Conservation (phyloP, 2,797 vertebrate genomes). For the Schizopygopsis malacanthus region DNA sequence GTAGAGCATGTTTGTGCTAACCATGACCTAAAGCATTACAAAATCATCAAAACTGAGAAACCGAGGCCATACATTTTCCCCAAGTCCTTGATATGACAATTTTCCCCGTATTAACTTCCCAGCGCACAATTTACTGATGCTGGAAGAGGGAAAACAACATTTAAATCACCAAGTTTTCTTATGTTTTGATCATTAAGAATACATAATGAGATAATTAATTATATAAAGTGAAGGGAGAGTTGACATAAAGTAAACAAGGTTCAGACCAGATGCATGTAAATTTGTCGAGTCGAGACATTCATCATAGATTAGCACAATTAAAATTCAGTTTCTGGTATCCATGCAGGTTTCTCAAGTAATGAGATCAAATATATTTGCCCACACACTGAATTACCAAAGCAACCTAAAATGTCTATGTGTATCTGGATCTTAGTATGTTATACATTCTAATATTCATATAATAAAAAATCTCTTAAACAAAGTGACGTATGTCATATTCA, state of each 20-base stretch:
- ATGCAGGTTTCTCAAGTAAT: conserved; percentile 15
- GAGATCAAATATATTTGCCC: not conserved
- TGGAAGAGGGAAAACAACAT: conserved; percentile 43
- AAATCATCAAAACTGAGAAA: conserved; percentile 24
- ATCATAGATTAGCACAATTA: conserved; percentile 31
- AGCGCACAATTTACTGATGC: not conserved
- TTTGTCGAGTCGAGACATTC: conserved; percentile 21
- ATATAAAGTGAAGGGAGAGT: conserved; percentile 18
- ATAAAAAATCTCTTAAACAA: not conserved
- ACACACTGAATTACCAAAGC: not conserved
- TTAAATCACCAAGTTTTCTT: conserved; percentile 25
- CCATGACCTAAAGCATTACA: conserved; percentile 36
- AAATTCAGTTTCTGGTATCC: conserved; percentile 37
- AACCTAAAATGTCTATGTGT: not conserved
- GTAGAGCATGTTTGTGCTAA: conserved; percentile 13
- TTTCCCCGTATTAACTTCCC: conserved; percentile 9
- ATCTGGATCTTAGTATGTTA: not conserved
- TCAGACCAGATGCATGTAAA: conserved; percentile 19
- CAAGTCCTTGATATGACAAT: conserved; percentile 26
- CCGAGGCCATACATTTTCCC: conserved; percentile 27
- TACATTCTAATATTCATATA: not conserved
- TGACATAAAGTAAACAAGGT: conserved; percentile 45
- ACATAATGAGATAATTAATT: conserved; percentile 33
- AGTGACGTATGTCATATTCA: not conserved
- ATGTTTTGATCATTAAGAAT: conserved; percentile 46